Evolutionary conservation across 2,888 invertebrate species (phyloP).

Genomic region (Oxyteleia sp.): DNA sequence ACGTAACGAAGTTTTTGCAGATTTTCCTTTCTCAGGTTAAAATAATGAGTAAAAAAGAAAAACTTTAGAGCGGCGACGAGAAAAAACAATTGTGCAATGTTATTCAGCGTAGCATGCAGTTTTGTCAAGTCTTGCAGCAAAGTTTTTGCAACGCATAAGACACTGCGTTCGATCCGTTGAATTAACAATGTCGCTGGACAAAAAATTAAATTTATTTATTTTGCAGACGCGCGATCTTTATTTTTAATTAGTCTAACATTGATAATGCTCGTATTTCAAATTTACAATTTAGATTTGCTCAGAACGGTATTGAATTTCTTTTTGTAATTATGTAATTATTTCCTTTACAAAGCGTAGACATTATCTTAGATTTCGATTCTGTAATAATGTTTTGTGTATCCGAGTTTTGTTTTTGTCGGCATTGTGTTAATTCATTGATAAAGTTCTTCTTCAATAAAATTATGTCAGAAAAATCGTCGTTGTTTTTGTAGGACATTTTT

Average conservation of each 20-base stretch:
- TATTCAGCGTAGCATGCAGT: constrained; percentile 65
- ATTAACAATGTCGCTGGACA: constrained; percentile 2
- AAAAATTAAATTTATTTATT: constrained; percentile 21
- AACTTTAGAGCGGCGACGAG: constrained; percentile 42
- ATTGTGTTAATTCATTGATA: constrained; percentile 58
- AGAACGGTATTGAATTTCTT: not conserved
- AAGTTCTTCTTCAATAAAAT: constrained; percentile 56
- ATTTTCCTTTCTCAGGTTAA: constrained; percentile 59
- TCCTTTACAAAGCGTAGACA: constrained; percentile 30
- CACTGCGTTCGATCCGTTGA: constrained; percentile 11
- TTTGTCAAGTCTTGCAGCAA: constrained; percentile 50
- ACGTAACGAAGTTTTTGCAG: constrained; percentile 49
- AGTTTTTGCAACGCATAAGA: constrained; percentile 17
- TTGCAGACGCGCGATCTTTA: not conserved
- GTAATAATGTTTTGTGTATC: constrained; percentile 41
- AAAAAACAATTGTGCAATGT: constrained; percentile 65
- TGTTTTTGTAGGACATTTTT: constrained; percentile 50
- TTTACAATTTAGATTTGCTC: not conserved
- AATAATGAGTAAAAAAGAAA: constrained; percentile 60
- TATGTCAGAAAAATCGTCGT: constrained; percentile 53
- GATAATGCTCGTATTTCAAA: not conserved
- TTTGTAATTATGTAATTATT: constrained; percentile 37
- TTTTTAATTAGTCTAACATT: constrained; percentile 1
- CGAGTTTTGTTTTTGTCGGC: constrained; percentile 28
- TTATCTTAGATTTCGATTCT: constrained; percentile 42